Conservation (phyloP, 2,113 vertebrate species). For the Microcebus jonahi region DNA sequence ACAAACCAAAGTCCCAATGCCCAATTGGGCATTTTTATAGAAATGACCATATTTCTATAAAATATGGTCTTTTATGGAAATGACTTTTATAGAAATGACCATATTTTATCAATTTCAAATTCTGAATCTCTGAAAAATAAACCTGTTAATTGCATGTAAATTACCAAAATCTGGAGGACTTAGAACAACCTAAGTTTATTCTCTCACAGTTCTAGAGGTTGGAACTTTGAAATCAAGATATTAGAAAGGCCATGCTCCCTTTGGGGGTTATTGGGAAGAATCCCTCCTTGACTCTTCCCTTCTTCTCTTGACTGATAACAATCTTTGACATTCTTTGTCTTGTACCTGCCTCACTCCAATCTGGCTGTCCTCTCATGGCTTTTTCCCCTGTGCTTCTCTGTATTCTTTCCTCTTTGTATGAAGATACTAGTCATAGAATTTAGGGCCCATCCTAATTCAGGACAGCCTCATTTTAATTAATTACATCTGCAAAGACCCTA, state of each 20-base stretch:
- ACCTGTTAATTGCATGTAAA: not conserved
- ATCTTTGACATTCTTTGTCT: not conserved
- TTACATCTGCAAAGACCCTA: not conserved
- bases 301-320: not conserved
- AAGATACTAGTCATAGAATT: not conserved
- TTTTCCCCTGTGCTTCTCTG: not conserved
- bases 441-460: not conserved
- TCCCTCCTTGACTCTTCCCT: not conserved
- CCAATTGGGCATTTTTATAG: too few relatives aligned
- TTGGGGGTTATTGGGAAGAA: not conserved
- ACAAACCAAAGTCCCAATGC: not conserved
- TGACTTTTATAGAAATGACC: too few relatives aligned
- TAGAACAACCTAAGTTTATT: not conserved
- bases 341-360: not conserved
- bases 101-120: slow-evolving; percentile 10
- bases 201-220: not conserved
- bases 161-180: not conserved
- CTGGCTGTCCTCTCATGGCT: not conserved
- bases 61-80: too few relatives aligned
- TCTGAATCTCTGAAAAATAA: slow-evolving; percentile 16
- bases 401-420: not conserved
- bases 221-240: not conserved
- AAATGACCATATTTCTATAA: not conserved
- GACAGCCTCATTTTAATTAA: not conserved
- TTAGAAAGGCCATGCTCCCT: not conserved